Conservation (phyloP, 2,113 vertebrate species). For the Perca schrenkii region DNA sequence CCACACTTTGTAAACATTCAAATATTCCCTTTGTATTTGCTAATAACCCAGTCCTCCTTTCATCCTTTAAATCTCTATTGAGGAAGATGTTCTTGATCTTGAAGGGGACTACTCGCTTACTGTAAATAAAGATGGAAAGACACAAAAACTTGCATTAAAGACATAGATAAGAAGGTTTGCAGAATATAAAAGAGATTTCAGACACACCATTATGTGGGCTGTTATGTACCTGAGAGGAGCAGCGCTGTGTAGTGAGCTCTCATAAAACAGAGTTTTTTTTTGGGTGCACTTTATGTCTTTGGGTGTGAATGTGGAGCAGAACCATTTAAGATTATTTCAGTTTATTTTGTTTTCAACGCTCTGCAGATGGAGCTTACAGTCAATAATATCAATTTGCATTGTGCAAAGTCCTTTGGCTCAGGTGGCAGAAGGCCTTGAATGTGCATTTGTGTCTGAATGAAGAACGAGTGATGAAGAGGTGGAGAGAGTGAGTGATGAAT, state of each 20-base stretch:
- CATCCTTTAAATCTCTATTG: slow-evolving; percentile 43
- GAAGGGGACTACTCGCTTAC: neutral
- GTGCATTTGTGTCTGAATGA: slow-evolving; percentile 9
- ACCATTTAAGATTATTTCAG: slow-evolving; percentile 19
- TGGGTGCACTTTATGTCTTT: slow-evolving; percentile 20
- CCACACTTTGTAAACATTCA: slow-evolving; percentile 11
- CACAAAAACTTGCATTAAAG: slow-evolving; percentile 36
- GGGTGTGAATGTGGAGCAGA: neutral
- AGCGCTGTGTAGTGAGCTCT: slow-evolving; percentile 11
- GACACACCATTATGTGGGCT: slow-evolving; percentile 25
- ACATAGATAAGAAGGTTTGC: slow-evolving; percentile 19
- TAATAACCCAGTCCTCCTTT: slow-evolving; percentile 26
- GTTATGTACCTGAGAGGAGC: slow-evolving; percentile 32
- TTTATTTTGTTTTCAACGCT: slow-evolving; percentile 42
- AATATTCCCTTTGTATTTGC: slow-evolving; percentile 16
- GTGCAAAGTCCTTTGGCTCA: slow-evolving; percentile 56
- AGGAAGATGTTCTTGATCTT: slow-evolving; percentile 47
- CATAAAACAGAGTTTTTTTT: neutral
- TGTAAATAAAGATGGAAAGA: slow-evolving; percentile 31
- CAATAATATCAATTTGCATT: slow-evolving; percentile 67
- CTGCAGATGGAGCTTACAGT: slow-evolving; percentile 40
- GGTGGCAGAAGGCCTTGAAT: slow-evolving; percentile 49
- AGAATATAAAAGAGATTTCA: slow-evolving; percentile 47
- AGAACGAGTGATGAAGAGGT: slow-evolving; percentile 10
- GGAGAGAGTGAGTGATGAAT: slow-evolving; percentile 43